Base-by-base conservation (phyloP, 2,888 invertebrate genomes). In the Hetaerina titia region DNA sequence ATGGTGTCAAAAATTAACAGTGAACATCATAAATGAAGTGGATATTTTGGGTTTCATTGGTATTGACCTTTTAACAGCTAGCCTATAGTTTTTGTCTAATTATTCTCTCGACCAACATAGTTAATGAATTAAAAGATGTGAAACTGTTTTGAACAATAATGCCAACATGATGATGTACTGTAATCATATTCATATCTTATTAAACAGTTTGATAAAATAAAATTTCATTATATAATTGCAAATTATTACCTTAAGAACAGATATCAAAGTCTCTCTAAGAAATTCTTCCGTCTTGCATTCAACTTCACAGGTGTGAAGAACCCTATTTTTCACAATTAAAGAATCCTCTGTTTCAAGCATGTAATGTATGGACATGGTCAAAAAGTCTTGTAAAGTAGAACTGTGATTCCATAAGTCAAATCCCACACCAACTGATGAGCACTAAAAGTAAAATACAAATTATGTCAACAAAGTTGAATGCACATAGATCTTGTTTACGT, bases 271-370 rank as follows among this genome's bases (percentile, higher is more conserved):
- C 45, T 64, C 64, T 56, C 90, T 90, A 7, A 90, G 25, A 45
- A 64, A 19, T 31, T 90, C 90, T 31, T 64, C 64, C 45, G 63
- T 64, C 11, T 31, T 69, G 45, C 45, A 9, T 45, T 90, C 90
- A 31, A 69, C 15, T 45, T 90, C 90, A 90, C 64, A 69, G 64
- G 63, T 90, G 45, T 64, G 64, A 90, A 69, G 63, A 64, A 90
- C 63, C 22, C 64, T 60, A 45, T 90, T 90, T 15, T 64, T 90
- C 64, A 64, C 45, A 11, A 64, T 45, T 19, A 90, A 45, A 25
- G 90, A 90, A 22, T 90, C 90, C 22, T 90, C 90, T 15, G 63
- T 90, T 90, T 90, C 90, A 63, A 90, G 63, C 90, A 90, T 64
- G 64, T 90, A 90, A 63, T 90, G 90, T 25, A 90, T 45, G 31